Evolutionary conservation across 2,888 invertebrate genomes (phyloP), one percentile per base, ranked within the genome.

Genomic region (Nephrocerus scutellatus): DNA sequence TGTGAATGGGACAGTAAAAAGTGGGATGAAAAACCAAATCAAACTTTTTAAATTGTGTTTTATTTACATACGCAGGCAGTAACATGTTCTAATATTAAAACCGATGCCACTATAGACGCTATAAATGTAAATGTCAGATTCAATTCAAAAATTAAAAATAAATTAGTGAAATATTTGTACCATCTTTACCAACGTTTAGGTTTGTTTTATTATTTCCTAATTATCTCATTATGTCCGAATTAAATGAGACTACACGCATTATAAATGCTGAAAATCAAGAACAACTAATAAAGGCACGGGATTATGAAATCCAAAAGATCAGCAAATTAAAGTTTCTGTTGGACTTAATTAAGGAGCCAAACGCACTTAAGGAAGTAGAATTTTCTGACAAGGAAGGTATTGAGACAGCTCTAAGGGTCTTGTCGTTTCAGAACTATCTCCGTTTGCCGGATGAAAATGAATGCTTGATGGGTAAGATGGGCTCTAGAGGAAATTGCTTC

Each of bases 321-420:
- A 44, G 60, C 3, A 63, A 60, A 18, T 30, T 63, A 5, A 55
- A 55, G 15, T 42, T 63, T 4, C 46, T 65, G 4, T 24, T 64
- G 2, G 50, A 56, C 18, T 50, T 56, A 22, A 20, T 62, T 3
- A 48, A 50, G 44, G 39, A 39, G 12, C 30, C 42, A 2, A 41
- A 49, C 14, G 16, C 38, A 4, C 33, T n/a, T 14, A 30, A 39
- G 7, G 39, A 51, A 12, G 38, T 39, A 2, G 42, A 40, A 9
- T 20, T 40, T 7, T 34, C 36, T 3, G 41, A 45, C 12, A 46
- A 38, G 4, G 37, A 46, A 2, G 51, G 52, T 41, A 45, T 59
- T 1, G 46, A 49, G 22, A 48, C 44, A 10, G 53, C 53, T 1
- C 41, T 60, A 0, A 52, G 48, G 41, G 36, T 53, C 7, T 28